phyloP scores from a whole-genome alignment of 2,797 vertebrate species.

The Ispidina picta region DNA sequence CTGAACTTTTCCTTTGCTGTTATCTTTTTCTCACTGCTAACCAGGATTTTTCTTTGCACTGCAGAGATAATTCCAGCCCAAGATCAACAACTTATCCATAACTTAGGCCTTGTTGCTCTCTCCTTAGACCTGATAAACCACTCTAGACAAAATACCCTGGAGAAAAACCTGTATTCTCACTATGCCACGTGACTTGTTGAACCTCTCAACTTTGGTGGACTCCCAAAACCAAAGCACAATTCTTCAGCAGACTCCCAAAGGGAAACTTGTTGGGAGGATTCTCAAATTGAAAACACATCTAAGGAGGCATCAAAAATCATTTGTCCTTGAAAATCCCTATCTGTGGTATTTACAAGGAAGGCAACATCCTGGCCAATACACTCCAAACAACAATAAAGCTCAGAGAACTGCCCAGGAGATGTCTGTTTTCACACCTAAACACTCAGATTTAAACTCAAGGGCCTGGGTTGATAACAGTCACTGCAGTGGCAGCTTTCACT shows the following conservation, averaged over 20 bases:
- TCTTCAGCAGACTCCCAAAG: not conserved
- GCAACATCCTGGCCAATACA: not conserved
- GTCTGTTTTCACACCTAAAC: not conserved
- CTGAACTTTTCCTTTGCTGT: not conserved
- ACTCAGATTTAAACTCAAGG: not conserved
- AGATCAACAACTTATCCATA: not conserved
- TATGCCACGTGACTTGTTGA: rapidly evolving
- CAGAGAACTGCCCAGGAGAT: not conserved
- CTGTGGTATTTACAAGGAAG: not conserved
- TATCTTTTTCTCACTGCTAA: not conserved
- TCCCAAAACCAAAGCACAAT: not conserved
- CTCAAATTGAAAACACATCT: not conserved
- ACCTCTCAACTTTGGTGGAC: not conserved
- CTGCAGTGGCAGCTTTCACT: not conserved
- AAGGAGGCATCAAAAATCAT: not conserved
- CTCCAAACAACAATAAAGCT: not conserved
- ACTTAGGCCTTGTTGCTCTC: not conserved
- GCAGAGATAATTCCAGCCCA: not conserved
- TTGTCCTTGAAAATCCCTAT: not conserved
- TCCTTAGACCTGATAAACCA: not conserved
- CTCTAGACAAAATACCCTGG: not conserved
- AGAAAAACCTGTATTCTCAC: not conserved
- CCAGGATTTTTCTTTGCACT: not conserved
- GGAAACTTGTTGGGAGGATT: not conserved
- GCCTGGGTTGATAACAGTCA: not conserved